Conservation (phyloP, 2,797 vertebrate species). For the Toxotes lorentzi region DNA sequence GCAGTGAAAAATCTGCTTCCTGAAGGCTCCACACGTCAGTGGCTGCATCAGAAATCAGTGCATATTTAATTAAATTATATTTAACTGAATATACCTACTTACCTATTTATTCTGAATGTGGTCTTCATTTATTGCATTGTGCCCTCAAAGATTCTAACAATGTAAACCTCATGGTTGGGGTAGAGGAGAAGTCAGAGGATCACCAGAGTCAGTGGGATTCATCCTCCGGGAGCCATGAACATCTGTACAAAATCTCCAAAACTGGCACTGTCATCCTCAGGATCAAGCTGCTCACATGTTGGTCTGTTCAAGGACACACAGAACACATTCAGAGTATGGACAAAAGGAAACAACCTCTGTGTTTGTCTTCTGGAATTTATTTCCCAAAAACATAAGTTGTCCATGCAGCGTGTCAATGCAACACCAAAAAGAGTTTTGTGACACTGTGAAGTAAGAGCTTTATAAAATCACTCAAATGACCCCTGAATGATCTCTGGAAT, state of each 20-base stretch:
- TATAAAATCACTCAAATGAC: background rate
- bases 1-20: background rate
- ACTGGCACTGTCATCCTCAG: too few relatives aligned
- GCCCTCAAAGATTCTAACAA: too few relatives aligned
- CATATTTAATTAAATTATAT: too few relatives aligned
- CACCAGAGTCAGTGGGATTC: background rate
- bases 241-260: too few relatives aligned
- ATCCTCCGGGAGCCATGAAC: background rate
- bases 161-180: background rate
- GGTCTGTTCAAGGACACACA: background rate
- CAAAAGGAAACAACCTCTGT: too few relatives aligned
- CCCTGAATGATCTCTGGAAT: constrained; percentile 18
- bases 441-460: background rate
- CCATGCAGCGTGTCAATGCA: background rate
- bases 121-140: too few relatives aligned
- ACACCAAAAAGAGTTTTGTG: background rate
- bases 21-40: background rate
- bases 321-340: background rate
- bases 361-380: background rate
- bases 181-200: background rate
- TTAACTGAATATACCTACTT: too few relatives aligned
- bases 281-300: too few relatives aligned
- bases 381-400: background rate
- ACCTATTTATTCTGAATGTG: too few relatives aligned
- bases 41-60: too few relatives aligned